A percentile compares a stretch with the other conserved stretches of the same genome.
Evolutionary conservation across 2,888 invertebrate genomes (phyloP).

Genomic region (Cephus spinipes): DNA sequence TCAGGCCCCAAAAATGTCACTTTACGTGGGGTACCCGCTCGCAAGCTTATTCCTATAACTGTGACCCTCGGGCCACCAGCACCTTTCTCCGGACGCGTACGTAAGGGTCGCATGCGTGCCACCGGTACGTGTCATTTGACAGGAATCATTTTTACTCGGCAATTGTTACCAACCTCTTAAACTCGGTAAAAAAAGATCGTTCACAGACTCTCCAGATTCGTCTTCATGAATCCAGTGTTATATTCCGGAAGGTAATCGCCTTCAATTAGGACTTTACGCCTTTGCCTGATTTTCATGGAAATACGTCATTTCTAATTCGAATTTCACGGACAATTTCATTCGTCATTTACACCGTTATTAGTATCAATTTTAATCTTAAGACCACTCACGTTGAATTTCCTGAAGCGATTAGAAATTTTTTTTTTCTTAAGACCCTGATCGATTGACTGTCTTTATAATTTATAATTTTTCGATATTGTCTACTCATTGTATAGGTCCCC

Average conservation of each 20-base stretch:
- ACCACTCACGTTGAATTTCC: neutral
- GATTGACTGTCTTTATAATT: neutral
- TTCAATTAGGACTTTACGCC: neutral
- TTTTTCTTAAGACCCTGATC: neutral
- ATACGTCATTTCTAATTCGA: neutral
- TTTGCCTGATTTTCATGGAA: neutral
- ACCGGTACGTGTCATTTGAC: neutral
- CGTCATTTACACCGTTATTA: neutral
- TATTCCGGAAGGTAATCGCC: neutral
- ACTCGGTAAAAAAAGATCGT: neutral
- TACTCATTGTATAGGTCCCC: neutral
- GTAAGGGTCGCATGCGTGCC: neutral
- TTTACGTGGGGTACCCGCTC: conserved; percentile 23
- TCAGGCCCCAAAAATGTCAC: conserved; percentile 51
- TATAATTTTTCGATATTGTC: neutral
- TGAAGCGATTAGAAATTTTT: neutral
- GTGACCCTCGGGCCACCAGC: neutral
- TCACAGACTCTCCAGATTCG: neutral
- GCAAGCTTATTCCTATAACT: neutral
- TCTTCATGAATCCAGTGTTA: neutral
- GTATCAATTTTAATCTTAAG: neutral
- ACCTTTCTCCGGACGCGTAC: neutral
- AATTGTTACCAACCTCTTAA: neutral
- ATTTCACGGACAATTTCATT: neutral
- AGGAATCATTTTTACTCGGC: neutral